Evolutionary conservation across 2,113 vertebrate species (phyloP).

Genomic region (Meleagris gallopavo): DNA sequence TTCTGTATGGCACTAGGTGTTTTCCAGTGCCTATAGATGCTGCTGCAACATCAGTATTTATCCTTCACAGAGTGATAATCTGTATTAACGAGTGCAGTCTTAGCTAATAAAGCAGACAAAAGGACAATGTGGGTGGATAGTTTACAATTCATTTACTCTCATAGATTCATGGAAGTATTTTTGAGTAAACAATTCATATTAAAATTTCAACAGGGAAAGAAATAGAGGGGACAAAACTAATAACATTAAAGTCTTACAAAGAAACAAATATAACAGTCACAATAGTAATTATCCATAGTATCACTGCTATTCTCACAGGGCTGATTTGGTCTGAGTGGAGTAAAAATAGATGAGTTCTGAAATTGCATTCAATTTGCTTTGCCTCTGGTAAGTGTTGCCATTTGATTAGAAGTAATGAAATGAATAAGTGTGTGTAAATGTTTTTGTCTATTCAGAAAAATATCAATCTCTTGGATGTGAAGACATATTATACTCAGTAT

Average conservation of each 20-base stretch:
- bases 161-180: not conserved
- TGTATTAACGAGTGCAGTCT: not conserved
- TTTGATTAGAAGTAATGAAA: not conserved
- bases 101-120: not conserved
- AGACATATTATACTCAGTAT: not conserved
- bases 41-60: not conserved
- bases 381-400: not conserved
- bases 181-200: slow-evolving; percentile 36
- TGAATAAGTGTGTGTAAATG: not conserved
- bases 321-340: slow-evolving; percentile 3
- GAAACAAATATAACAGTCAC: slow-evolving; percentile 40
- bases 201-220: slow-evolving; percentile 36
- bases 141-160: slow-evolving; percentile 34
- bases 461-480: not conserved
- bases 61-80: not conserved
- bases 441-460: not conserved
- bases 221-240: not conserved
- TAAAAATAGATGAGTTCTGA: slow-evolving; percentile 18
- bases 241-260: slow-evolving; percentile 15
- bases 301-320: slow-evolving; percentile 1
- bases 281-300: slow-evolving; percentile 34
- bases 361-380: slow-evolving; percentile 4
- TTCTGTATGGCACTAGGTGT: not conserved
- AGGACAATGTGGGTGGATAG: not conserved
- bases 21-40: not conserved